Base-by-base conservation (phyloP, 2,888 invertebrate genomes). In the Lysandra coridon region DNA sequence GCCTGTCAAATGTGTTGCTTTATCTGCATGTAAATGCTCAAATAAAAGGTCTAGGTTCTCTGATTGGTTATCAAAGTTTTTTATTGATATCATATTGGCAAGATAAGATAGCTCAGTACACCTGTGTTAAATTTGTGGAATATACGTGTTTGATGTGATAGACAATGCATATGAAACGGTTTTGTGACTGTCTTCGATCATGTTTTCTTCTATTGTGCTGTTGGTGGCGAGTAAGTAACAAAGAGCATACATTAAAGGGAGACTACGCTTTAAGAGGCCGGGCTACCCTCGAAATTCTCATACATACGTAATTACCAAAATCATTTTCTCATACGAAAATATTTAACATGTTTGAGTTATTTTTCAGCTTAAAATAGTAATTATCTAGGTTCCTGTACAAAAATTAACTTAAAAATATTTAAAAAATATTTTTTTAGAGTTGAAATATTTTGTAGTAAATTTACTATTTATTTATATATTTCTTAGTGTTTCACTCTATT, bases 31-130 rank as follows among this genome's bases (percentile, higher is more conserved):
- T 76, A 33, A 33, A 76, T 57, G 17, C 44, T 75, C 12, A 75
- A 76, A 57, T 57, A 57, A 44, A 86, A 86, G 85, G 85, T 85
- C 85, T 85, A 83, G 85, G 85, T 81, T 82, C 80, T 77, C 77
- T 80, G 40, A 62, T 79, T 75, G 53, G 78, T 80, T 80, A 83
- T 80, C 80, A 79, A 80, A 78, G 80, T 78, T 80, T 80, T 84
- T 87, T 90, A 91, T 91, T 90, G 90, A 90, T 90, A 90, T 85
- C 86, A 84, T 89, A 90, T 91, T 89, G 90, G 79, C 80, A 74
- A 85, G 92, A 92, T 92, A 92, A 92, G 92, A 92, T 91, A 79
- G 75, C 49, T 64, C 79, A 75, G 75, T 75, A 75, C 62, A 79
- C 49, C 76, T 53, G 49, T 76, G 49, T 76, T 57, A 5, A 30